These are phyloP conservation scores for Deilephila porcellus DNA, from an alignment of 2,888 invertebrate species.

Conservation along the genomic window DNA sequence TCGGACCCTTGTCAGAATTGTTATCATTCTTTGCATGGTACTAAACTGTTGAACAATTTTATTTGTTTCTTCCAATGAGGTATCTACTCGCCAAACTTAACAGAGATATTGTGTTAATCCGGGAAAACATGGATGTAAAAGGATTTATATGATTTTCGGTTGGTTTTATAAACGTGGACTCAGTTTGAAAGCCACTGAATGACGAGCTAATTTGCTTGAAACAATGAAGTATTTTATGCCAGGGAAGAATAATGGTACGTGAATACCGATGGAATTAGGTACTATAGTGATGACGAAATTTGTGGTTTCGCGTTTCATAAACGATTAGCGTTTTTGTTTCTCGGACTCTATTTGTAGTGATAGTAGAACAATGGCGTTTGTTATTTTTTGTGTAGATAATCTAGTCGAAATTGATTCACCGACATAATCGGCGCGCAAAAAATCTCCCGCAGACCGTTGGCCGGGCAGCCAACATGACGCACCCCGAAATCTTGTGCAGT, in stretches of 20 bases:
- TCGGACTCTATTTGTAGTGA: not conserved
- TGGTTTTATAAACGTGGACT: too few relatives aligned
- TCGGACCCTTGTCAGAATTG: too few relatives aligned
- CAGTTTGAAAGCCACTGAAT: too few relatives aligned
- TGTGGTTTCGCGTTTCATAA: not conserved
- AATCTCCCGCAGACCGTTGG: not conserved
- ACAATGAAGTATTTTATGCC: not conserved
- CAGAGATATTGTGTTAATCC: too few relatives aligned
- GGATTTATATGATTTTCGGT: too few relatives aligned
- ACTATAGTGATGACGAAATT: not conserved
- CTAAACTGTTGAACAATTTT: too few relatives aligned
- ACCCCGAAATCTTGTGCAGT: not conserved
- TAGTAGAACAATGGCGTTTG: slow-evolving; percentile 15
- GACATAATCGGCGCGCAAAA: slow-evolving; percentile 10
- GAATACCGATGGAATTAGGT: too few relatives aligned
- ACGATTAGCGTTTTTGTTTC: slow-evolving; percentile 12
- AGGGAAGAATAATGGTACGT: not conserved
- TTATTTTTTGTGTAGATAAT: not conserved
- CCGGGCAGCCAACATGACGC: slow-evolving; percentile 37
- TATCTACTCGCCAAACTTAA: too few relatives aligned
- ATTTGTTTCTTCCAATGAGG: too few relatives aligned
- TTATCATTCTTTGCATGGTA: too few relatives aligned
- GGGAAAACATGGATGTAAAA: too few relatives aligned
- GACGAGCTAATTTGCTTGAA: too few relatives aligned
- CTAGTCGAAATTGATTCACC: slow-evolving; percentile 14